Conservation (phyloP, 1,140 invertebrate species). For the Probaryconus sp. region DNA sequence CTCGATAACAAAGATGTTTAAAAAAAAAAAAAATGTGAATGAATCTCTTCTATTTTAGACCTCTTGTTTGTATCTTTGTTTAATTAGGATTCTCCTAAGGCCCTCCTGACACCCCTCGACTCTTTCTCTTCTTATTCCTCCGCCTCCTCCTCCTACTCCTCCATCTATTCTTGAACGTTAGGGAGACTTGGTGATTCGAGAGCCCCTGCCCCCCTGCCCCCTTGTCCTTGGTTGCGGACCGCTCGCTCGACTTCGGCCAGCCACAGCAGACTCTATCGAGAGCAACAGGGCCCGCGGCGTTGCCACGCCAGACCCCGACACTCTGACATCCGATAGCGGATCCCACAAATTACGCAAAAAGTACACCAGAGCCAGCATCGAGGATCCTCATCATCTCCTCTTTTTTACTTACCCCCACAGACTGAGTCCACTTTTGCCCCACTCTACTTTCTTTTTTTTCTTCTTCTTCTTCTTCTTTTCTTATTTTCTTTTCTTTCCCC, state of each 20-base stretch:
- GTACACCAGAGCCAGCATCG: slow-evolving; percentile 44
- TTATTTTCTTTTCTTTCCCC: slow-evolving; percentile 6
- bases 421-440: neutral
- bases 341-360: slow-evolving; percentile 66
- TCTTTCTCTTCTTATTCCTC: slow-evolving; percentile 12
- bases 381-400: slow-evolving; percentile 27
- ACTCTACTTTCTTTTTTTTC: too few relatives aligned
- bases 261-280: slow-evolving; percentile 51
- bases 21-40: too few relatives aligned
- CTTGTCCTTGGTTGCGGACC: too few relatives aligned
- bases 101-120: slow-evolving; percentile 3
- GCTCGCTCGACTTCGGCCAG: slow-evolving; percentile 14
- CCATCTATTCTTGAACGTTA: slow-evolving; percentile 2
- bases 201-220: neutral
- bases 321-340: too few relatives aligned
- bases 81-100: too few relatives aligned
- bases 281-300: slow-evolving; percentile 66
- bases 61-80: too few relatives aligned
- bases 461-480: neutral
- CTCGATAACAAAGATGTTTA: too few relatives aligned
- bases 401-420: slow-evolving; percentile 15
- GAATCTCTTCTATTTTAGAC: too few relatives aligned
- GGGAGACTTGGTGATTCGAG: slow-evolving; percentile 8
- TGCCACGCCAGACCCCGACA: slow-evolving; percentile 65
- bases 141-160: slow-evolving; percentile 4